Evolutionary conservation across 2,113 vertebrate species (phyloP), one percentile per base, ranked within the genome.

Genomic region (Butorides virescens): DNA sequence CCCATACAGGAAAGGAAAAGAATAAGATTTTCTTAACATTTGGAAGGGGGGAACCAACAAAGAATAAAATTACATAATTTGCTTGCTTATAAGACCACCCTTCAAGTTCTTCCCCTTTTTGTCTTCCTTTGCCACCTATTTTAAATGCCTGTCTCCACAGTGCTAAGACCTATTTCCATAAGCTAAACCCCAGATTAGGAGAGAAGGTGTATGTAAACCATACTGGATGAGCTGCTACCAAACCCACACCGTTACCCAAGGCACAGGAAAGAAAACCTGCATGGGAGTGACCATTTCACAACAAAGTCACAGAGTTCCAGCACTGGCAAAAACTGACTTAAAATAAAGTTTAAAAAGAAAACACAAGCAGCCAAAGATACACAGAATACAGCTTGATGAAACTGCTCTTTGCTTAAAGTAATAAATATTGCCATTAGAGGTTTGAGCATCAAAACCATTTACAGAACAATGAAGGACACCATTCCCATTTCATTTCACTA

Each of bases 261-360:
- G 30, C 55, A 62, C 1, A 0, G 49, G n/a, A 22, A 34, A 44
- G 56, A 19, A 47, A 62, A 50, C 13, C 39, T 2, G 22, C 42
- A 36, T 0, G 12, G 26, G 12, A 63, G 47, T 1, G 9, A 46
- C 3, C 1, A 1, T 12, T 18, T 23, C 22, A 15, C 19, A 21
- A 20, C 18, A 20, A 29, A 21, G 26, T 46, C 50, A 25, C 29
- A 59, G 10, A 61, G 37, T 22, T 47, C 30, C 62, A 62, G 49
- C n/a, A 21, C 30, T 27, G 16, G 13, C 30, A 50, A 70, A 74
- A 36, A 36, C 9, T 15, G 25, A 52, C 37, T 59, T 34, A 37
- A 12, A 39, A 21, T 9, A 46, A n/a, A 37, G 65, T 37, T 9
- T 21, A 26, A n/a, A n/a, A 34, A 26, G 23, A n/a, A 37, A 63